Conservation (phyloP, 2,113 vertebrate genomes). For the Poeciliopsis retropinna region DNA sequence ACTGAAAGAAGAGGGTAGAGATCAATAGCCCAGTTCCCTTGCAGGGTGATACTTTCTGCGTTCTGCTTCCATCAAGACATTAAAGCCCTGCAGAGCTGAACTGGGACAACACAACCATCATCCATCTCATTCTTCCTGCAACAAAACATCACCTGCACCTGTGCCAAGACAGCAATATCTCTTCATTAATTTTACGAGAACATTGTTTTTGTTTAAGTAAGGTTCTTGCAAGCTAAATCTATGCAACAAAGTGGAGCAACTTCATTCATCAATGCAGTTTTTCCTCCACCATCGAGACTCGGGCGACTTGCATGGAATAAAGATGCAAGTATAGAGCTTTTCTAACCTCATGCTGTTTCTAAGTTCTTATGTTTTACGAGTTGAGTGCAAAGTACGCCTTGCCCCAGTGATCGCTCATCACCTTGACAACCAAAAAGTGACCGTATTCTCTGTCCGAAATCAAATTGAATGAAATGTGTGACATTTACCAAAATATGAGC, state of each 20-base stretch:
- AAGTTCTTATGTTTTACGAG: not conserved
- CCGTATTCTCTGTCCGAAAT: not conserved
- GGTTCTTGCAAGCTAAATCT: not conserved
- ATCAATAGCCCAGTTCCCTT: constrained; percentile 48
- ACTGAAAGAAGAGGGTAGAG: constrained; percentile 34
- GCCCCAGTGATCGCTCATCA: not conserved
- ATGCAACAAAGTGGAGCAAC: not conserved
- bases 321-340: not conserved
- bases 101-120: constrained; percentile 34
- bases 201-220: not conserved
- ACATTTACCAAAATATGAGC: not conserved
- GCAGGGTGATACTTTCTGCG: constrained; percentile 32
- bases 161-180: not conserved
- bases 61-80: constrained; percentile 37
- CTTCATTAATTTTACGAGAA: not conserved
- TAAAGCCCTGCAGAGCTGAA: constrained; percentile 35
- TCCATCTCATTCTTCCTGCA: constrained; percentile 9
- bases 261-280: not conserved
- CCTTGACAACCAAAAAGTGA: not conserved
- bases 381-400: not conserved
- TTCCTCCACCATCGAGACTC: not conserved
- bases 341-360: not conserved
- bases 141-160: constrained; percentile 35
- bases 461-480: not conserved
- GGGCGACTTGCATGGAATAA: not conserved